Conservation (phyloP, 1,140 invertebrate species). For the Rhopalosiphum maidis region DNA sequence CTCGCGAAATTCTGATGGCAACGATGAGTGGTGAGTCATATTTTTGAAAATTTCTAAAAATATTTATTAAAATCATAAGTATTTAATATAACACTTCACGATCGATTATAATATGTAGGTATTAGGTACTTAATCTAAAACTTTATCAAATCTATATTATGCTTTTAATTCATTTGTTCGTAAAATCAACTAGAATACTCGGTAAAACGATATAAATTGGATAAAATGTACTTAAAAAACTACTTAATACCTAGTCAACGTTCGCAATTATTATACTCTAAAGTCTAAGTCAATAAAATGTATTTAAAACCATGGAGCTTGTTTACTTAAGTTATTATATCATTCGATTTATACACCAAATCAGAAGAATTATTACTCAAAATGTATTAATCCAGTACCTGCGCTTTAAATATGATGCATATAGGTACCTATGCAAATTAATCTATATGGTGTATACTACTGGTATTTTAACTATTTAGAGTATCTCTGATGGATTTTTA, state of each 20-base stretch:
- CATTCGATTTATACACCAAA: neutral
- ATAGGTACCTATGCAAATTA: no score
- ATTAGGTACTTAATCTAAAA: neutral
- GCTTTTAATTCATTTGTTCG: neutral
- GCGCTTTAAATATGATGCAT: neutral
- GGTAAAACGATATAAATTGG: no score
- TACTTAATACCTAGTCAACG: neutral
- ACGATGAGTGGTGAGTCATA: neutral
- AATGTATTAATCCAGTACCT: neutral
- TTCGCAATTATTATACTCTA: neutral
- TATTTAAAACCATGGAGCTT: neutral
- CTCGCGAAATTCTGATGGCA: neutral
- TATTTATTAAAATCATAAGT: neutral
- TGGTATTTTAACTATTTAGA: neutral
- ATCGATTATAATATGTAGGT: neutral
- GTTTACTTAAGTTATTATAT: neutral
- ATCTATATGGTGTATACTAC: neutral
- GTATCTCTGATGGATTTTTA: neutral
- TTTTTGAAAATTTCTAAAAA: neutral
- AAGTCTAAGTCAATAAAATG: neutral
- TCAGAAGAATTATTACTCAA: neutral
- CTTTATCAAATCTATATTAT: neutral
- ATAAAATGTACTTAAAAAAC: constrained; percentile 1
- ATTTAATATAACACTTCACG: neutral
- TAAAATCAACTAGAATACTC: neutral